phyloP scores from a whole-genome alignment of 2,888 invertebrate genomes.

The Dascillus cervinus region DNA sequence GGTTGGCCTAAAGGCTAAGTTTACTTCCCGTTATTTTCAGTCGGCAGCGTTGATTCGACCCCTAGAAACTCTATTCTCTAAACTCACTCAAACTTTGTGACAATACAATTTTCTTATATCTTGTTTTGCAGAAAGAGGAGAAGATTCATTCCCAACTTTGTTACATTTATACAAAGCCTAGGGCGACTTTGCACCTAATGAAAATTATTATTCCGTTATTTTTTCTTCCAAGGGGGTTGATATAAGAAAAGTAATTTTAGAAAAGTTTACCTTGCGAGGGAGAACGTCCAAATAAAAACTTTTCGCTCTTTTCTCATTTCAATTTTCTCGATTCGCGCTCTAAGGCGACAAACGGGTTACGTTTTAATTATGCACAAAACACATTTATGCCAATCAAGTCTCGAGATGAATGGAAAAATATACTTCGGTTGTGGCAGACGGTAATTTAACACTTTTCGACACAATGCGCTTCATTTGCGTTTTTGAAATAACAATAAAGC shows the following conservation, averaged over 20 bases:
- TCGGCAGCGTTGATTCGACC: constrained; percentile 11
- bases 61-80: constrained; percentile 20
- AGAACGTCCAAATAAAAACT: no score
- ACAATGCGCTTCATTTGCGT: no score
- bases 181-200: constrained; percentile 24
- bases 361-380: no score
- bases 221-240: constrained; percentile 17
- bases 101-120: constrained; percentile 31
- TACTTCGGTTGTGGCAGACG: no score
- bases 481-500: no score
- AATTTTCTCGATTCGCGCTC: no score
- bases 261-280: constrained; percentile 17
- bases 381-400: no score
- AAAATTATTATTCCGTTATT: constrained; percentile 27
- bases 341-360: no score
- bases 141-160: constrained; percentile 27
- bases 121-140: constrained; percentile 27
- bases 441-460: no score
- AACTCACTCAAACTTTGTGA: constrained; percentile 24
- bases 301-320: no score
- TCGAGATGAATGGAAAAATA: no score
- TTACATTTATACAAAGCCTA: constrained; percentile 27
- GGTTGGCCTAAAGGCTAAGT: no score
- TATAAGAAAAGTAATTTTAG: constrained; percentile 22
- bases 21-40: constrained; percentile 17